Base-by-base conservation (phyloP, 2,888 invertebrate genomes). In the Drosophila picticornis region DNA sequence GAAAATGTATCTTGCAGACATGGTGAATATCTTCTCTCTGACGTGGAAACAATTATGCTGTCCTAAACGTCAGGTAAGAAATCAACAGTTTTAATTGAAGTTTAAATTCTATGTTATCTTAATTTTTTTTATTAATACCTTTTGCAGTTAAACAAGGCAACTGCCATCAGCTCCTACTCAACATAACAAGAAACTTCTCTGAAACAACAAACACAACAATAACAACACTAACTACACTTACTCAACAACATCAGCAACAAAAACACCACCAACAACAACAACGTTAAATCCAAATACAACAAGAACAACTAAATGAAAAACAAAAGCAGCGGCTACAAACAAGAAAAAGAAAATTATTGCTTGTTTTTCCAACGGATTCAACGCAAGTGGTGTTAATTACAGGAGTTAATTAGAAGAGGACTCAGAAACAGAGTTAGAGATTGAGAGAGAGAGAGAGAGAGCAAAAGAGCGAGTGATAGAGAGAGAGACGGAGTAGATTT, bases 31-130 rank as follows among this genome's bases (percentile, higher is more conserved):
- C 84, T 90, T 89, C 84, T 90, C 85, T 91, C 85, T 91, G 89
- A 88, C 79, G 89, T 83, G 89, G 90, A 84, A 84, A 79, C 83
- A 88, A 82, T 81, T 88, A 86, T 91, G 91, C 91, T 93, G 90
- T 91, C 87, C 90, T 91, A 91, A 93, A 90, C 87, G 90, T 84
- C 92, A 93, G 93, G 93, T 93, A 75, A 76, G 84, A 77, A 58
- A 46, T 16, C 9, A 1, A 2, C 1, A 13, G 16, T 0, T 10
- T 22, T 22, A 31, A 27, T 11, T 7, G 1, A 9, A 5, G 2
- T 16, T 22, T 9, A 11, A 32, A 53, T 13, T 27, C 9, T 11
- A 16, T 46, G 7, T 46, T 16, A 46, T 9, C 16, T 16, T 25
- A 10, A 31, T 4, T 11, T 22, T n/a, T 22, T n/a, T 2, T 48